Evolutionary conservation across 2,888 invertebrate genomes (phyloP), one percentile per base, ranked within the genome.

Genomic region (Phengaris alcon): DNA sequence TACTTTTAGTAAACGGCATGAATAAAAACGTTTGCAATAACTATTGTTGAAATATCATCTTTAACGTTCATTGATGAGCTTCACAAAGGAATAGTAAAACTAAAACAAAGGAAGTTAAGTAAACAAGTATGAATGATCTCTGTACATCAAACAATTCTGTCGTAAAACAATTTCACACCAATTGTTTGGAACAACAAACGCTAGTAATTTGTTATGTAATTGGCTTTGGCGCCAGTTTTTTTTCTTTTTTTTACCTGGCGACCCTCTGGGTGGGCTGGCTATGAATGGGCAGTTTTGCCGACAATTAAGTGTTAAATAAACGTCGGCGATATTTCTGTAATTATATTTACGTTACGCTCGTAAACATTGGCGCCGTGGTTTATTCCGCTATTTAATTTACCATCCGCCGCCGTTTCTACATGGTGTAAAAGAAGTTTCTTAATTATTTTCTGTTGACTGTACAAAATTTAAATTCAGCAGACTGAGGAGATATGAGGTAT

Each of bases 261-360:
- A 2, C 44, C 64, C 64, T 64, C 64, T 52, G 72, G 72, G 52
- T 52, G 72, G 52, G 52, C 52, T 72, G 54, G 72, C 52, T 72
- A 72, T 72, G 72, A 72, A 72, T 72, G 72, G 54, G 69, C 69
- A 69, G 69, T 72, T 72, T 22, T 72, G 54, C 54, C 52, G 35
- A 72, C 72, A 72, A 54, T 72, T 72, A 72, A 72, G 72, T 72
- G 72, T 52, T 72, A 72, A 72, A 72, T 72, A 72, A 72, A 72
- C 54, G 54, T 72, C 72, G 72, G 72, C 54, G 52, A 72, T 72
- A 54, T 72, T 13, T 35, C 54, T 72, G 15, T 72, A 72, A 72
- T 72, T 72, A 72, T 72, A 52, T 72, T 72, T 72, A 72, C 52
- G 72, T 72, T 72, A 72, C 35, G 72, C 52, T 52, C 22, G 52